phyloP scores from a whole-genome alignment of 2,113 vertebrate genomes.

The Lamprologus callipterus region DNA sequence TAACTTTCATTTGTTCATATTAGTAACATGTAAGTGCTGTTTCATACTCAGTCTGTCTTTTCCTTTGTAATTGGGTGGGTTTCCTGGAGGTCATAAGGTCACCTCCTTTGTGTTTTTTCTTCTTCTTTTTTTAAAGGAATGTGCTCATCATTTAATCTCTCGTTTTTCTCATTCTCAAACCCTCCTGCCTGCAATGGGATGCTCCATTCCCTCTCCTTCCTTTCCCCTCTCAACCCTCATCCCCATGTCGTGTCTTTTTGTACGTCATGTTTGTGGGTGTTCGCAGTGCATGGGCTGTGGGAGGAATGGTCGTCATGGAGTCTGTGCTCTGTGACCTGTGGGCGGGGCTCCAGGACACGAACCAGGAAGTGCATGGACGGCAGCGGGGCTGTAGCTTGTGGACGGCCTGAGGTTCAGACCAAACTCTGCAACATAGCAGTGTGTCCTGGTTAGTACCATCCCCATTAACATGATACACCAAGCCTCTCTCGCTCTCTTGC shows the following conservation, averaged over 20 bases:
- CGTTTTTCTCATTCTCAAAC: slow-evolving; percentile 48
- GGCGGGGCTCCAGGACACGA: slow-evolving; percentile 87
- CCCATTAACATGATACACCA: slow-evolving; percentile 41
- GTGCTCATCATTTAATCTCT: slow-evolving; percentile 45
- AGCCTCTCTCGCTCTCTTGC: neutral
- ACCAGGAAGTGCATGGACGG: slow-evolving; percentile 82
- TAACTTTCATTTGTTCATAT: slow-evolving; percentile 29
- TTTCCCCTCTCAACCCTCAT: slow-evolving; percentile 28
- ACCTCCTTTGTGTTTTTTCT: neutral
- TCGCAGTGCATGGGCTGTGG: slow-evolving; percentile 87
- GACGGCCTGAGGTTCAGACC: slow-evolving; percentile 83
- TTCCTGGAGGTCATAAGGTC: neutral
- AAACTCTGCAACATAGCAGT: slow-evolving; percentile 90
- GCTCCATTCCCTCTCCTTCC: neutral
- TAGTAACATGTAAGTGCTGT: neutral
- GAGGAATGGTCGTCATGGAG: slow-evolving; percentile 94
- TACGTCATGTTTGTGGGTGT: slow-evolving; percentile 50
- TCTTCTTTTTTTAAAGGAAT: neutral
- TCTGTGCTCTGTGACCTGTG: slow-evolving; percentile 93
- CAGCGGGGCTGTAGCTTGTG: slow-evolving; percentile 74
- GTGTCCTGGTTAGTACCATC: slow-evolving; percentile 90
- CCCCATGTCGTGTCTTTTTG: slow-evolving; percentile 24
- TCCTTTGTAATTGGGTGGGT: neutral
- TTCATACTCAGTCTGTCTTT: slow-evolving; percentile 1
- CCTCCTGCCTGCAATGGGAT: slow-evolving; percentile 28